Evolutionary conservation across 2,797 vertebrate genomes (phyloP).

Genomic region (Arremon brunneinucha): DNA sequence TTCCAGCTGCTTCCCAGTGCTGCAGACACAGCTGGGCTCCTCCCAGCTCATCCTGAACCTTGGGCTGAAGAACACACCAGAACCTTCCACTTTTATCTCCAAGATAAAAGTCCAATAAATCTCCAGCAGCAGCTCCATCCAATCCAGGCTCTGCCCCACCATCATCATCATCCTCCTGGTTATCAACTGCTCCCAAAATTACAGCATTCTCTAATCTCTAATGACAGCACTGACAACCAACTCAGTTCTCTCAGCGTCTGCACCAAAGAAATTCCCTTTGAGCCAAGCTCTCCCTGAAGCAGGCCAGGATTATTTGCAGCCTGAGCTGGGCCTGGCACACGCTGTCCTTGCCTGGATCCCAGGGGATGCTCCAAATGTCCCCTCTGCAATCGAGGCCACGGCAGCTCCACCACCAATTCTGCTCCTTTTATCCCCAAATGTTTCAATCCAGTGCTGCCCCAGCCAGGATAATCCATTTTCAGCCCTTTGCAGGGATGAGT

Average conservation of each 20-base stretch:
- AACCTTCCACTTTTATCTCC: not conserved
- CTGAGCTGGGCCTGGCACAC: not conserved
- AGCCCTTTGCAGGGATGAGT: not conserved
- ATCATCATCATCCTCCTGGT: not conserved
- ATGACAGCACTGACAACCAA: not conserved
- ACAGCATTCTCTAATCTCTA: not conserved
- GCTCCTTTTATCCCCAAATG: accelerated
- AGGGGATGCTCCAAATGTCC: not conserved
- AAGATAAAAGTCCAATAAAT: not conserved
- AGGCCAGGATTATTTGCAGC: not conserved
- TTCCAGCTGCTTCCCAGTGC: not conserved
- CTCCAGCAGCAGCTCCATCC: not conserved
- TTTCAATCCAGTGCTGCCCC: not conserved
- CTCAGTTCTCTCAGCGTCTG: not conserved
- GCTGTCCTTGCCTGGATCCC: not conserved
- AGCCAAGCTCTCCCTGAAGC: not conserved
- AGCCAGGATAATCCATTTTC: not conserved
- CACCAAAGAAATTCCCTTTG: not conserved
- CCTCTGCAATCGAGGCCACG: not conserved
- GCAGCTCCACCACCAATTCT: not conserved
- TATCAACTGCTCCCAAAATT: not conserved
- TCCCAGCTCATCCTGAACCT: not conserved
- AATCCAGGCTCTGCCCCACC: not conserved
- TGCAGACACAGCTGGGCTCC: not conserved
- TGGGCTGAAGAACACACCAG: accelerated